Conservation (phyloP, 2,888 invertebrate species). For the Penaeus monodon region DNA sequence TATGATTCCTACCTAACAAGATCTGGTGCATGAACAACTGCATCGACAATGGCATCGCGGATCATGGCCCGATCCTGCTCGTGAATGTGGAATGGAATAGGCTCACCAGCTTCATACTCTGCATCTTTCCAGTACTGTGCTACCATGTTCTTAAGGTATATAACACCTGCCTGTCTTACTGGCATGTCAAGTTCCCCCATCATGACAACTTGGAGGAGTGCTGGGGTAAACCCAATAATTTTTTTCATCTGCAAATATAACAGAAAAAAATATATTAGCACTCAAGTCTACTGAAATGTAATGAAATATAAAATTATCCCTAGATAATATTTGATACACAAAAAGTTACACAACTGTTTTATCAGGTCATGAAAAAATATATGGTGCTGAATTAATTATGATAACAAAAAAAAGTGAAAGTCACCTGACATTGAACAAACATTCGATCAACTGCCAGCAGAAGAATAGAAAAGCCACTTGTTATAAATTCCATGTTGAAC, state of each 20-base stretch:
- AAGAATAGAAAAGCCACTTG: too few relatives aligned
- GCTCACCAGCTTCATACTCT: slow-evolving; percentile 77
- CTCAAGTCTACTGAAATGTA: background rate
- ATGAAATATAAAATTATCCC: background rate
- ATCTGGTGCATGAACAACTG: slow-evolving; percentile 92
- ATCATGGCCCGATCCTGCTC: slow-evolving; percentile 96
- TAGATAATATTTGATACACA: too few relatives aligned
- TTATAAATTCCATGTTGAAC: too few relatives aligned
- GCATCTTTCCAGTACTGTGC: slow-evolving; percentile 89
- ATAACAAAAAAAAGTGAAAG: too few relatives aligned
- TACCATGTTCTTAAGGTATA: slow-evolving; percentile 95
- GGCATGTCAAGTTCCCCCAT: slow-evolving; percentile 89
- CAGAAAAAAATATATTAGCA: slow-evolving; percentile 65
- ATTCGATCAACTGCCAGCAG: too few relatives aligned
- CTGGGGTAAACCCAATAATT: slow-evolving; percentile 96
- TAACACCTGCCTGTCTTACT: slow-evolving; percentile 93
- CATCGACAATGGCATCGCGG: slow-evolving; percentile 93
- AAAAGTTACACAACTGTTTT: too few relatives aligned
- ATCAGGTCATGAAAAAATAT: too few relatives aligned
- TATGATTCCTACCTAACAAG: slow-evolving; percentile 75
- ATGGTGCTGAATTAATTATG: too few relatives aligned
- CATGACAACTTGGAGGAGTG: slow-evolving; percentile 93
- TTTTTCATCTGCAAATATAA: slow-evolving; percentile 81
- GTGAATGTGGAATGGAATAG: slow-evolving; percentile 87
- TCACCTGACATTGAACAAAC: too few relatives aligned